A percentile compares a stretch with the other conserved stretches of the same genome.
Evolutionary conservation across 2,113 vertebrate genomes (phyloP).

Genomic region (Macquaria australasica): DNA sequence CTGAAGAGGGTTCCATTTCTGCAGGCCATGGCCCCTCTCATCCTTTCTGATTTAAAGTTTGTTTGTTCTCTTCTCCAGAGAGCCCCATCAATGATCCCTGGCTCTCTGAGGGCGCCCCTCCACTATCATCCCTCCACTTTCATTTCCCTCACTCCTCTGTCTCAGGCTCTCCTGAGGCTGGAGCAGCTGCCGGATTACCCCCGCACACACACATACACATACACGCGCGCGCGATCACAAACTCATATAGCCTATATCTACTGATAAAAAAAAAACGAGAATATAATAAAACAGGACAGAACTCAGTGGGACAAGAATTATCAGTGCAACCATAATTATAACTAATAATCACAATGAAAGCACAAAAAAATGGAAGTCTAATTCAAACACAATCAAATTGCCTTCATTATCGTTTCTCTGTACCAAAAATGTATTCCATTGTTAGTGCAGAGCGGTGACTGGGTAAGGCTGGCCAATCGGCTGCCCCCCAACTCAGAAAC

Average conservation of each 20-base stretch:
- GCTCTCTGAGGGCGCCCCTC: constrained; percentile 76
- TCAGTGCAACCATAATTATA: not conserved
- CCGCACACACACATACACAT: not conserved
- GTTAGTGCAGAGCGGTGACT: constrained; percentile 20
- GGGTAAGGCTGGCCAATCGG: constrained; percentile 25
- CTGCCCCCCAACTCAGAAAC: constrained; percentile 10
- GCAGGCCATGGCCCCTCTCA: constrained; percentile 80
- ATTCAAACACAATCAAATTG: constrained; percentile 25
- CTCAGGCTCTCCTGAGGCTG: constrained; percentile 69
- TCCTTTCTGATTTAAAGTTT: constrained; percentile 85
- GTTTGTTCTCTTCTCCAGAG: constrained; percentile 84
- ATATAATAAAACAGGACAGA: constrained; percentile 23
- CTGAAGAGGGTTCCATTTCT: constrained; percentile 77
- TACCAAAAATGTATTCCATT: constrained; percentile 36
- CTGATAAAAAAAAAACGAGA: constrained; percentile 39
- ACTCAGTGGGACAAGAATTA: not conserved
- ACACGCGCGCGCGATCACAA: constrained; percentile 21
- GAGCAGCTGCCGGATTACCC: constrained; percentile 63
- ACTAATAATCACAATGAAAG: constrained; percentile 28
- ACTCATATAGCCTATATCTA: constrained; percentile 25
- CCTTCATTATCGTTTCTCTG: constrained; percentile 28
- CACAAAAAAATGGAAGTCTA: not conserved
- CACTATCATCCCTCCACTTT: constrained; percentile 80
- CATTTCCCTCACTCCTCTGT: constrained; percentile 78
- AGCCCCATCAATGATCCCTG: constrained; percentile 80